Percentiles rank a stretch among this genome's conserved stretches.
Evolutionary conservation across 2,888 invertebrate genomes (phyloP).

Genomic region (Oscheius sp.): DNA sequence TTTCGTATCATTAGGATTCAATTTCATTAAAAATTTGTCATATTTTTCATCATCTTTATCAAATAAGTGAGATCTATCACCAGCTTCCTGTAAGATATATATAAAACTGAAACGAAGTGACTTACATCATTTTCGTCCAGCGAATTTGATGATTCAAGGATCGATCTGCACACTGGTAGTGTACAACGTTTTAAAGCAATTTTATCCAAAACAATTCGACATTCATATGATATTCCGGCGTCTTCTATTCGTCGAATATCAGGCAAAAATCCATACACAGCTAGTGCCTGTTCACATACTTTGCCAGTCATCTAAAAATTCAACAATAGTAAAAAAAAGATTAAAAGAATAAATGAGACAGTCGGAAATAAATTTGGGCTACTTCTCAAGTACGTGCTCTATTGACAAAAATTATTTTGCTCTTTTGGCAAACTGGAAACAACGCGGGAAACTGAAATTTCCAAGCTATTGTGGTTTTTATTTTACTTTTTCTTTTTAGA

Average conservation of each 20-base stretch:
- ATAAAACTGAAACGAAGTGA: slow-evolving; percentile 9
- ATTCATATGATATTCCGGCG: slow-evolving; percentile 29
- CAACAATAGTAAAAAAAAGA: no score
- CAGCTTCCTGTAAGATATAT: slow-evolving; percentile 10
- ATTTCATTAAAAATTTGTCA: slow-evolving; percentile 59
- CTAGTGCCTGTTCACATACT: slow-evolving; percentile 19
- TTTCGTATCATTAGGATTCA: slow-evolving; percentile 56
- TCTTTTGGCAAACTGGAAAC: not conserved
- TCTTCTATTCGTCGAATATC: slow-evolving; percentile 1
- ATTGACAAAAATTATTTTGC: not conserved
- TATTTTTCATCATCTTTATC: slow-evolving; percentile 67
- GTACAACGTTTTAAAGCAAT: slow-evolving; percentile 56
- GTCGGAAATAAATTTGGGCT: not conserved
- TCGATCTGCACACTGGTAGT: slow-evolving; percentile 52
- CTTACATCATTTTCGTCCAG: slow-evolving; percentile 28
- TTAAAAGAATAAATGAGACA: not conserved
- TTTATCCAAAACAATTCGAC: slow-evolving; percentile 22
- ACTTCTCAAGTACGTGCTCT: not conserved
- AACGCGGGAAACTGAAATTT: slow-evolving; percentile 4
- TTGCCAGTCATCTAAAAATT: slow-evolving; percentile 27
- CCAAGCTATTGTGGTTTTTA: no score
- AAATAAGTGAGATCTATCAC: slow-evolving; percentile 41
- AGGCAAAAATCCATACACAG: slow-evolving; percentile 29
- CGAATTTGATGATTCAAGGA: not conserved
- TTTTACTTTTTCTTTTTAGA: no score